Base-by-base conservation (phyloP, 92 coral and sea anemone species). In the Palythoa heliodiscus region DNA sequence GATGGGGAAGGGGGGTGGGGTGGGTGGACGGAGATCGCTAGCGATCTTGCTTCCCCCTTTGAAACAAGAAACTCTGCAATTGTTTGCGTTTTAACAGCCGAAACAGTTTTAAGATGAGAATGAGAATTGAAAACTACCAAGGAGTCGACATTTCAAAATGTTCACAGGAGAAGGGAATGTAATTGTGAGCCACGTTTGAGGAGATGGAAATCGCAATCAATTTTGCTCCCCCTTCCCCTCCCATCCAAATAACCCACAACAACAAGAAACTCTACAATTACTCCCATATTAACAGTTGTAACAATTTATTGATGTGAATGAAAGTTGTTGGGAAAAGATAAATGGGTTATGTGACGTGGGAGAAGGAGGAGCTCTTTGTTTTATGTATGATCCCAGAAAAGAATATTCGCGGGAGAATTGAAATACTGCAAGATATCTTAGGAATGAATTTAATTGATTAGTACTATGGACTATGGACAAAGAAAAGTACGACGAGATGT, bases 401-500 rank as follows among this genome's bases (percentile, higher is more conserved):
- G 53, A 19, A 29, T 72, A 38, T 72, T 72, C 76, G 54, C 20
- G 76, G 52, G 76, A 72, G 16, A 72, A 72, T 72, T 72, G 55
- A 72, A 72, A 11, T 47, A 38, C 55, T 72, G 52, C 76, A 38
- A 29, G 52, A 72, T 17, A n/a, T 54, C 24, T 72, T 38, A 38
- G 54, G 52, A 72, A 47, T 72, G 23, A 38, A 47, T 38, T 69
- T 87, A 55, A 55, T 67, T 67, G 25, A 22, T 67, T 67, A 23
- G 71, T 67, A 67, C 40, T 23, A 50, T n/a, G 64, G 39, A 84
- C 10, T 7, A 89, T 89, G 91, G 78, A 84, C 47, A 75, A 85
- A 72, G 22, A 78, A 60, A 89, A 85, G 71, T 89, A 86, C 73
- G 75, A 68, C 48, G 82, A 88, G 47, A 52, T 88, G 7, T 39